These are phyloP conservation scores for Acronicta psi DNA, from an alignment of 2,888 invertebrate genomes.

Conservation along the genomic window DNA sequence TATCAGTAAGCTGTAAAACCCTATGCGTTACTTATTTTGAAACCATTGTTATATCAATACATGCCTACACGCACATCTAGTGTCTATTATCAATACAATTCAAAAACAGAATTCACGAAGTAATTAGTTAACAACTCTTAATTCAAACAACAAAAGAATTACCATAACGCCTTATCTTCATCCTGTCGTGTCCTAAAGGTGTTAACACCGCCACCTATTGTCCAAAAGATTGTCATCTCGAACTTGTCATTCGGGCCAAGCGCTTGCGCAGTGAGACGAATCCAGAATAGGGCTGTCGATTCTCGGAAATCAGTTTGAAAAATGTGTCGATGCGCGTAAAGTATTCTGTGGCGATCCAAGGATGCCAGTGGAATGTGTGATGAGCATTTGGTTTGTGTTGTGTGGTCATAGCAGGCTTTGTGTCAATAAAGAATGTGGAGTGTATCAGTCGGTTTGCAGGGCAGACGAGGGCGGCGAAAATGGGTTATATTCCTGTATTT, in stretches of 20 bases:
- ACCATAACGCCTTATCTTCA: conserved; percentile 40
- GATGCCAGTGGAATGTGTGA: conserved; percentile 64
- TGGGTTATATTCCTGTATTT: conserved; percentile 1
- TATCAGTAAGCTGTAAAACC: too few species aligned
- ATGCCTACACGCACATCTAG: too few species aligned
- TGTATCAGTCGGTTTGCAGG: conserved; percentile 36
- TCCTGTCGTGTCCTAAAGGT: conserved; percentile 42
- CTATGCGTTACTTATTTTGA: too few species aligned
- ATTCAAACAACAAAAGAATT: conserved; percentile 24
- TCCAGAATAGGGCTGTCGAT: conserved; percentile 71
- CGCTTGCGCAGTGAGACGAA: conserved; percentile 69
- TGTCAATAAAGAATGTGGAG: conserved; percentile 12
- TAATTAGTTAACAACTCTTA: neutral
- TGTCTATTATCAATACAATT: too few species aligned
- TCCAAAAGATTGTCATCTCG: conserved; percentile 57
- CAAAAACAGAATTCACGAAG: neutral
- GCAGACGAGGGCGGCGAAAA: neutral
- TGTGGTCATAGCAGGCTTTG: conserved; percentile 2
- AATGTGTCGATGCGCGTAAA: conserved; percentile 77
- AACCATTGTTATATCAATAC: too few species aligned
- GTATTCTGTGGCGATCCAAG: conserved; percentile 59
- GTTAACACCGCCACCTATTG: conserved; percentile 64
- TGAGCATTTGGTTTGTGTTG: conserved; percentile 40
- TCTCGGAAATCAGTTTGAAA: conserved; percentile 68
- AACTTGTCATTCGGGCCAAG: conserved; percentile 69